These are phyloP conservation scores for Carettochelys insculpta DNA, from an alignment of 2,113 vertebrate species.

Conservation along the genomic window DNA sequence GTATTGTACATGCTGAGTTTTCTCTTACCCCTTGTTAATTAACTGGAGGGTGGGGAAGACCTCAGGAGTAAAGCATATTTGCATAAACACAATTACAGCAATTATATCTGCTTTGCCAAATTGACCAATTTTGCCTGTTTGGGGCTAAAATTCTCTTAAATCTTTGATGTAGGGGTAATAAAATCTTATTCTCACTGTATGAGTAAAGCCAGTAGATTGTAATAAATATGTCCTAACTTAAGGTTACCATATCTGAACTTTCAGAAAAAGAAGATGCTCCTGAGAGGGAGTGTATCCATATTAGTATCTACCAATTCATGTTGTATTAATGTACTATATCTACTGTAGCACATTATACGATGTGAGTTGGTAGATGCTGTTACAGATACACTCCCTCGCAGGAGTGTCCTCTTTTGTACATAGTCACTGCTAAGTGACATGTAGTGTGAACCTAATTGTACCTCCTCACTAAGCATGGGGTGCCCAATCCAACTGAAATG, in stretches of 20 bases:
- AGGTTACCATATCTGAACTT: background rate
- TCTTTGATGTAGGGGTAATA: background rate
- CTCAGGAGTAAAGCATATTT: background rate
- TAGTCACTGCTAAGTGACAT: too few species aligned
- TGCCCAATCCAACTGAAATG: too few species aligned
- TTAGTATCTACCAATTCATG: too few species aligned
- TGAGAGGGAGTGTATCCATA: too few species aligned
- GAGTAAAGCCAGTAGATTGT: background rate
- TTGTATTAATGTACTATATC: too few species aligned
- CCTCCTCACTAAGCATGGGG: background rate
- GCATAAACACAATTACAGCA: background rate
- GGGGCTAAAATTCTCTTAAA: background rate
- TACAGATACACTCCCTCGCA: too few species aligned
- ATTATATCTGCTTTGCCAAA: background rate
- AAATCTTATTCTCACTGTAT: background rate
- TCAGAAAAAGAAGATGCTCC: too few species aligned
- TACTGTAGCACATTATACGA: too few species aligned
- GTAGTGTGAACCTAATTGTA: too few species aligned
- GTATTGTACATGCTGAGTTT: accelerated
- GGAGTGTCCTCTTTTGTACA: too few species aligned
- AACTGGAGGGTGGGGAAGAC: too few species aligned
- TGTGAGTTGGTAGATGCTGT: too few species aligned
- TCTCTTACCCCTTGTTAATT: background rate
- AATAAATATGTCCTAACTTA: background rate
- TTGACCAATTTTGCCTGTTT: background rate